Conservation (phyloP, 2,888 invertebrate species). For the Rugalucina vietnamica region DNA sequence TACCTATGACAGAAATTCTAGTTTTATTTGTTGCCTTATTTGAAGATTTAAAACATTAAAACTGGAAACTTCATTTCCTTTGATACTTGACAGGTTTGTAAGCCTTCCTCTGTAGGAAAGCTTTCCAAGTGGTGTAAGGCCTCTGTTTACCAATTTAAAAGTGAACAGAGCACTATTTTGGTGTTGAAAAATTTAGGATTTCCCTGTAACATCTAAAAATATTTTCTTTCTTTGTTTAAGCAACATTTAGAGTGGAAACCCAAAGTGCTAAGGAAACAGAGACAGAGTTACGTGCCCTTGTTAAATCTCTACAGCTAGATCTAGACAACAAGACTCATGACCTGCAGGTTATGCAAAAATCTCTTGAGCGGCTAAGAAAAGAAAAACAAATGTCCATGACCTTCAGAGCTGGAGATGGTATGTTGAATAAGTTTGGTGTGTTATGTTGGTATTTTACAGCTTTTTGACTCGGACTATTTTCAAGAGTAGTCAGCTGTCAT, state of each 20-base stretch:
- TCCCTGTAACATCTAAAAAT: too few relatives aligned
- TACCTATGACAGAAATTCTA: too few relatives aligned
- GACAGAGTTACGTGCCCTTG: constrained; percentile 68
- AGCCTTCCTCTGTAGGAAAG: too few relatives aligned
- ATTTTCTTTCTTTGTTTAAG: constrained; percentile 20
- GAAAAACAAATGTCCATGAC: constrained; percentile 69
- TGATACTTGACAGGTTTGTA: too few relatives aligned
- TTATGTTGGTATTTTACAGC: not conserved
- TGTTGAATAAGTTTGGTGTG: not conserved
- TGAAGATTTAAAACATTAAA: too few relatives aligned
- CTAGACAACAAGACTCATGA: constrained; percentile 77
- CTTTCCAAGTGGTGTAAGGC: too few relatives aligned
- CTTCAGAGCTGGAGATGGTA: constrained; percentile 12
- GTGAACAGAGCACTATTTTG: too few relatives aligned
- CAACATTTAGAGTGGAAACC: constrained; percentile 51
- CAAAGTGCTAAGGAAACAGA: constrained; percentile 64
- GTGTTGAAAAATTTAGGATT: too few relatives aligned
- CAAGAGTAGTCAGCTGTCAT: too few relatives aligned
- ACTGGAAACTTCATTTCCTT: too few relatives aligned
- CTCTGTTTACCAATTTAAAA: too few relatives aligned
- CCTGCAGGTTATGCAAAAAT: constrained; percentile 72
- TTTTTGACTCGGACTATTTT: too few relatives aligned
- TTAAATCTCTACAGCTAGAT: constrained; percentile 73
- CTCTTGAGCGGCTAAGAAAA: constrained; percentile 75
- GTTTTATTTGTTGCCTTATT: not conserved